phyloP scores from a whole-genome alignment of 2,797 vertebrate species.

The Taenioides sp. region DNA sequence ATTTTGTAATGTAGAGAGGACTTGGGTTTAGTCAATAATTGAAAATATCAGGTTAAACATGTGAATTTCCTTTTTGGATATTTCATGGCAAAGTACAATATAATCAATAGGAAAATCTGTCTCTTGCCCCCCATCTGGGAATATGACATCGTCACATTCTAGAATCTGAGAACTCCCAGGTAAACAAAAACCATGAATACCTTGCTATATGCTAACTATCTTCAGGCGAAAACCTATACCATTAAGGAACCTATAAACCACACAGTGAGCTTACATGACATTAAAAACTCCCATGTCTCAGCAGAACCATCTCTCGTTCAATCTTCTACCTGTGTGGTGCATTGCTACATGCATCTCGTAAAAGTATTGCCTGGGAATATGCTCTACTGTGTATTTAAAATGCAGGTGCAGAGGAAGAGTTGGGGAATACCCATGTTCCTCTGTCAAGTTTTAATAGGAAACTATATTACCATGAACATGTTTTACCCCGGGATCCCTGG shows the following conservation, averaged over 20 bases:
- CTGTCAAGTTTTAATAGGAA: not conserved
- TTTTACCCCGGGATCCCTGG: not conserved
- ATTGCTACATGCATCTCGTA: slow-evolving; percentile 20
- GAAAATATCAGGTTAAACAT: no score
- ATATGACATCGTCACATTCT: no score
- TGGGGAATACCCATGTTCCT: slow-evolving; percentile 52
- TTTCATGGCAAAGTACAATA: no score
- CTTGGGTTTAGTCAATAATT: no score
- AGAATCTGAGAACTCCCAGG: no score
- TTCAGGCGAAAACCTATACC: not conserved
- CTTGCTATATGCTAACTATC: not conserved
- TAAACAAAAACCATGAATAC: not conserved
- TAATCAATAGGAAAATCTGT: no score
- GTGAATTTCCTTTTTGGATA: no score
- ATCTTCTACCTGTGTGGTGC: slow-evolving; percentile 51
- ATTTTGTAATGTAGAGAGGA: no score
- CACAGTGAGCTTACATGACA: slow-evolving; percentile 21
- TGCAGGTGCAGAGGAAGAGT: slow-evolving; percentile 36
- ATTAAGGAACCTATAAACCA: slow-evolving; percentile 45
- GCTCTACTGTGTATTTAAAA: not conserved
- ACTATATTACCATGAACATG: not conserved
- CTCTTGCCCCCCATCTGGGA: no score
- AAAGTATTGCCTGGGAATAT: slow-evolving; percentile 29
- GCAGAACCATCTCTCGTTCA: slow-evolving; percentile 2
- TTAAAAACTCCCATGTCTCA: slow-evolving; percentile 30